Evolutionary conservation across 1,140 invertebrate genomes (phyloP), one percentile per base, ranked within the genome.

Genomic region (Ips nitidus): DNA sequence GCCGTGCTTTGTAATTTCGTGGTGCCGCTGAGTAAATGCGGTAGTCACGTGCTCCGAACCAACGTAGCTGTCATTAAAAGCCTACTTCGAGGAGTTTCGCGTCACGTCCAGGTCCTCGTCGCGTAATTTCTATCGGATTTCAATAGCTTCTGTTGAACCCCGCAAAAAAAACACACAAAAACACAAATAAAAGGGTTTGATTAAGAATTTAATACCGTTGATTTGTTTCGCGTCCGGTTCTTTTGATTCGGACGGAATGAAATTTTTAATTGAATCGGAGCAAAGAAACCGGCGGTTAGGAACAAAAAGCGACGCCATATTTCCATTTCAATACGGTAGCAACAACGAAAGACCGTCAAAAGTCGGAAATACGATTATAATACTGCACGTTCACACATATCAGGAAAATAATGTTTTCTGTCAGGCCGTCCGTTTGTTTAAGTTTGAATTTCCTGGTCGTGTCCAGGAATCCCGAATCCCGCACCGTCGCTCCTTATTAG

Each of bases 401-500:
- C 66, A 60, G 56, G 8, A 43, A 68, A 68, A 68, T 68, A 68
- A 68, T 68, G 66, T 68, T 68, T 68, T 68, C 66, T 68, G 66
- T 66, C 64, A 66, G 36, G 41, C 42, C 64, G 64, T 68, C 66
- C 66, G 66, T 68, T 68, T 68, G 57, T 60, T 52, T 60, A 60
- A 68, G 66, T 68, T 60, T 68, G 66, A 68, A 68, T 68, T 68
- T 68, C 66, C 66, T 68, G 66, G 57, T 41, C 45, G 65, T 67
- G 66, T 68, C 66, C 66, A 68, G 66, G 64, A 66, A 66, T 66
- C 64, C 64, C 7, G 64, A 8, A 60, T 68, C 58, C 50, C 56
- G 58, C 57, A 52, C 39, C 66, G 66, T 68, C 66, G 66, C 56
- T 68, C 56, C 66, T 68, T 73, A 73, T 73, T 73, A 73, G 62